Conservation (phyloP, 2,888 invertebrate genomes). For the Ecliptopera silaceata region DNA sequence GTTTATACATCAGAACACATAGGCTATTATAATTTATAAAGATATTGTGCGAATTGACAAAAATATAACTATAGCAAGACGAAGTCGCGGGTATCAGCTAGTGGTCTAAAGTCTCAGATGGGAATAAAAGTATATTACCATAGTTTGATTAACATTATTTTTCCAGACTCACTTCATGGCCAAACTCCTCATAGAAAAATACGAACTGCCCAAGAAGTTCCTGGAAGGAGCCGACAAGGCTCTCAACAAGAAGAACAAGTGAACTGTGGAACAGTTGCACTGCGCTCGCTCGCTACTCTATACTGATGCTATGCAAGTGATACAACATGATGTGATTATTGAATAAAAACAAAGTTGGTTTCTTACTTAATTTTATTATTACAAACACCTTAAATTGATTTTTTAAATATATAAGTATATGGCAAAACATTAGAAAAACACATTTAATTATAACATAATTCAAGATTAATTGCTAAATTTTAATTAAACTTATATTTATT, state of each 20-base stretch:
- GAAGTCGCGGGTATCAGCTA: too few relatives aligned
- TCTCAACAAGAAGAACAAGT: conserved; percentile 84
- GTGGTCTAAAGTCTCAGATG: too few relatives aligned
- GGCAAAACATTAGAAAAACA: conserved; percentile 21
- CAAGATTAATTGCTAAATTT: too few relatives aligned
- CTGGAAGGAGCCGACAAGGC: conserved; percentile 90
- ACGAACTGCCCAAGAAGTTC: conserved; percentile 89
- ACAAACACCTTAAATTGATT: conserved; percentile 27
- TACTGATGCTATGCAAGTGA: conserved; percentile 19
- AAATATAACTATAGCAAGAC: too few relatives aligned
- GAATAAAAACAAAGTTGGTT: conserved; percentile 37
- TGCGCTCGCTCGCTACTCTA: neutral
- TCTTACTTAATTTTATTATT: conserved; percentile 32
- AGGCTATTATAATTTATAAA: too few relatives aligned
- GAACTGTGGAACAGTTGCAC: conserved; percentile 35
- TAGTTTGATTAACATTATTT: conserved; percentile 22
- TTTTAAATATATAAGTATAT: conserved; percentile 30
- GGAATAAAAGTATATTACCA: neutral
- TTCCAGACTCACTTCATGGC: conserved; percentile 77
- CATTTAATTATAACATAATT: neutral
- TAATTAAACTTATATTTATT: conserved; percentile 2
- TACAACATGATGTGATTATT: conserved; percentile 30
- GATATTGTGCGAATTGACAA: too few relatives aligned
- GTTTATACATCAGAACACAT: too few relatives aligned
- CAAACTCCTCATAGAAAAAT: conserved; percentile 86